Conservation (phyloP, 2,888 invertebrate species). For the Orchestes rusci region DNA sequence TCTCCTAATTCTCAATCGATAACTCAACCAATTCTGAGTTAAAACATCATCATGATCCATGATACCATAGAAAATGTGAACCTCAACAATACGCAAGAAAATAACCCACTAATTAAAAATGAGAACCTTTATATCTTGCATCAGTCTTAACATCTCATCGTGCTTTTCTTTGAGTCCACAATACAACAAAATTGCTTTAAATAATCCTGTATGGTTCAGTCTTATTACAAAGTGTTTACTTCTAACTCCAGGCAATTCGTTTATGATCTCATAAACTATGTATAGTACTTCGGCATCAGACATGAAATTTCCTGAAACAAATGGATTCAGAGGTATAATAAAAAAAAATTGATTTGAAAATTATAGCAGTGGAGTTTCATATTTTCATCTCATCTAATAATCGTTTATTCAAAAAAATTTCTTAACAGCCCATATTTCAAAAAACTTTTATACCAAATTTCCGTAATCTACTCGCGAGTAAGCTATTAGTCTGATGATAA, state of each 20-base stretch:
- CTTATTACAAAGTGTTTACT: constrained; percentile 62
- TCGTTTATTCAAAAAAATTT: too few species aligned
- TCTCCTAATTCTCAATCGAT: too few species aligned
- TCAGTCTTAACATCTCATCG: constrained; percentile 45
- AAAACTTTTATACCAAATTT: too few species aligned
- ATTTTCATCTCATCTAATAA: too few species aligned
- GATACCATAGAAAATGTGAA: too few species aligned
- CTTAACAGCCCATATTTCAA: too few species aligned
- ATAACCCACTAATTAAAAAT: background rate
- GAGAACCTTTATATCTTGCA: constrained; percentile 44
- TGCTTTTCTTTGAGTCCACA: constrained; percentile 71
- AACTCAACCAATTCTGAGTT: too few species aligned
- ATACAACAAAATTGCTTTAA: constrained; percentile 69
- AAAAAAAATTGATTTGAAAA: too few species aligned
- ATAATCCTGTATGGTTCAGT: constrained; percentile 70
- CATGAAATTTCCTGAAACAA: constrained; percentile 55
- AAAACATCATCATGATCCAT: too few species aligned
- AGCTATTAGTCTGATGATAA: too few species aligned
- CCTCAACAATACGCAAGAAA: constrained; percentile 9
- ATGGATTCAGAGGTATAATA: constrained; percentile 7
- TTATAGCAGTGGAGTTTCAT: too few species aligned
- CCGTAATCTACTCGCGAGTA: too few species aligned
- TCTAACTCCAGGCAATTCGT: constrained; percentile 57
- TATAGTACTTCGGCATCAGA: constrained; percentile 81
- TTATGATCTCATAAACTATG: constrained; percentile 67